Percentiles rank a stretch among this genome's conserved stretches.
These are phyloP conservation scores for Meloidogyne exigua DNA, from an alignment of 1,140 invertebrate species.

Conservation along the genomic window DNA sequence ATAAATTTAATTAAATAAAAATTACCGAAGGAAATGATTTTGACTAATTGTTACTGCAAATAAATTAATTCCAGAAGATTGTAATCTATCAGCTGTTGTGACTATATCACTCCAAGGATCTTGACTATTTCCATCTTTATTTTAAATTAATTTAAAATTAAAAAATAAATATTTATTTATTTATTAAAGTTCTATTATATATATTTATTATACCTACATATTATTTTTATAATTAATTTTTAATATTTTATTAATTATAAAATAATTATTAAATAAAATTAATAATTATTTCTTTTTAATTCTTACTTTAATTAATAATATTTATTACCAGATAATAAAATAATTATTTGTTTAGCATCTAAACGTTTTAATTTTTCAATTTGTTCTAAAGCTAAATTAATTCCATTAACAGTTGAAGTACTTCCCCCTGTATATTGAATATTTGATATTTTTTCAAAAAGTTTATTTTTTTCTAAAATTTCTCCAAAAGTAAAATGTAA, in stretches of 20 bases:
- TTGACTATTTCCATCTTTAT: conserved; percentile 37
- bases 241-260: conserved; percentile 7
- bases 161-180: too few relatives aligned
- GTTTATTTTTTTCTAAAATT: conserved; percentile 38
- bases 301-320: too few relatives aligned
- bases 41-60: conserved; percentile 51
- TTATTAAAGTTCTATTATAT: too few relatives aligned
- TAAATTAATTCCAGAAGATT: conserved; percentile 41
- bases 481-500: conserved; percentile 47
- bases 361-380: conserved; percentile 31
- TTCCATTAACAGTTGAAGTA: conserved; percentile 51
- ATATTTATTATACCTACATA: too few relatives aligned
- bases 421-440: conserved; percentile 53
- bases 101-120: conserved; percentile 51
- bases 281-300: too few relatives aligned
- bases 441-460: conserved; percentile 45
- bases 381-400: conserved; percentile 46
- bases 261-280: conserved; percentile 22
- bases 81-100: conserved; percentile 34
- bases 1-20: conserved; percentile 17
- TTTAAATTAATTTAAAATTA: too few relatives aligned
- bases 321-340: conserved; percentile 52
- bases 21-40: conserved; percentile 48
- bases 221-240: too few relatives aligned
- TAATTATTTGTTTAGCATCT: conserved; percentile 48